Conservation (phyloP, 2,888 invertebrate species). For the Alloplasta piceator region DNA sequence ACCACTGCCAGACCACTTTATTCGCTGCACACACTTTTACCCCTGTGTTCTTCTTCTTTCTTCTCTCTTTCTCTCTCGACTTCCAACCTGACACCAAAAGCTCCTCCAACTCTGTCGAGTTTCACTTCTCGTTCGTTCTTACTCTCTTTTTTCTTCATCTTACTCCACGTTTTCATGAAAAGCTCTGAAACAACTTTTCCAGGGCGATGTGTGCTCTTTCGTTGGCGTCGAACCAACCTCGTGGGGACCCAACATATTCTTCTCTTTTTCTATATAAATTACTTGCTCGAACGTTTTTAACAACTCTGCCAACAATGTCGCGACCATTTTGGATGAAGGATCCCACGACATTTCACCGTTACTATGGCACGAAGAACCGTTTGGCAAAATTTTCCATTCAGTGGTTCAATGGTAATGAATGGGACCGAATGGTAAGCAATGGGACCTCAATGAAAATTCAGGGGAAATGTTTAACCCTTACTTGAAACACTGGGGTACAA, state of each 20-base stretch:
- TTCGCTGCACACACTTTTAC: conserved; percentile 48
- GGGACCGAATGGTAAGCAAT: too few relatives aligned
- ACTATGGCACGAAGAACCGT: not conserved
- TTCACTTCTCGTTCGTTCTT: conserved; percentile 46
- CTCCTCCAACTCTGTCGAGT: conserved; percentile 34
- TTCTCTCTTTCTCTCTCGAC: conserved; percentile 21
- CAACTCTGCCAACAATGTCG: conserved; percentile 15
- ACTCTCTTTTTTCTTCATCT: conserved; percentile 15
- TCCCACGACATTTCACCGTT: conserved; percentile 13
- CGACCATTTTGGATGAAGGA: conserved; percentile 34
- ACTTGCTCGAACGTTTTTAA: not conserved
- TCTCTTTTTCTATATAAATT: not conserved
- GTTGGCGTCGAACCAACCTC: conserved; percentile 52
- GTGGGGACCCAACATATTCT: conserved; percentile 55
- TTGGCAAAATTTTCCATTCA: not conserved
- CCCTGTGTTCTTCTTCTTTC: conserved; percentile 10
- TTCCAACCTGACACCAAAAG: conserved; percentile 38
- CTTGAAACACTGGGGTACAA: too few relatives aligned
- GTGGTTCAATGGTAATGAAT: too few relatives aligned
- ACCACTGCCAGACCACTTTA: conserved; percentile 65
- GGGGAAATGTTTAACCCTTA: too few relatives aligned
- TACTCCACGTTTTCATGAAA: conserved; percentile 53
- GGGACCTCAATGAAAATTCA: too few relatives aligned
- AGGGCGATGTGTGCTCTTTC: conserved; percentile 20
- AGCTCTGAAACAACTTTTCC: conserved; percentile 57